A percentile compares a stretch with the other conserved stretches of the same genome.
phyloP scores from a whole-genome alignment of 2,113 vertebrate genomes.

The Diphyllodes magnificus region DNA sequence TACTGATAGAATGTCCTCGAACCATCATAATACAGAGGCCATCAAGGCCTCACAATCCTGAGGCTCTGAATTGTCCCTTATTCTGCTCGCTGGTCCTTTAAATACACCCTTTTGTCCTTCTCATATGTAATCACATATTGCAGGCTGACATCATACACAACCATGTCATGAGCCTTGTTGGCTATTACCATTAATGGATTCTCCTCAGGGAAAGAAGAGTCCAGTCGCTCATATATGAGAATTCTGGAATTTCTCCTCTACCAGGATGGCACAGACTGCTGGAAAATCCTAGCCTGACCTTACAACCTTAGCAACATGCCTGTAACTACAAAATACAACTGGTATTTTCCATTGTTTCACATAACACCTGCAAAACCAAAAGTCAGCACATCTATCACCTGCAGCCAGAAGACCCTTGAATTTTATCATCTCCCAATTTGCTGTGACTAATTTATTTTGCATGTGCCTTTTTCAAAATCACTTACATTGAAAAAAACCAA shows the following conservation, averaged over 20 bases:
- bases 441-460: neutral
- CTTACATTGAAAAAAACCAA: neutral
- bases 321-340: neutral
- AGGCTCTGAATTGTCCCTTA: neutral
- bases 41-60: neutral
- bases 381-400: neutral
- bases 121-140: neutral
- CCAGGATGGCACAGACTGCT: neutral
- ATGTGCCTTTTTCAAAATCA: neutral
- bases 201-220: neutral
- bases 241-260: neutral
- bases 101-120: neutral
- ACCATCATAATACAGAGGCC: neutral
- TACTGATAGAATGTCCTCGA: neutral
- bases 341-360: neutral
- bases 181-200: neutral
- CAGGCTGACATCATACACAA: neutral
- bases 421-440: neutral
- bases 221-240: neutral
- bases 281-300: neutral
- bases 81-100: neutral
- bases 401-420: neutral
- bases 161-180: accelerated
- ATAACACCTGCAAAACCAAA: neutral
- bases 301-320: neutral